These are phyloP conservation scores for Nixonia krombeini DNA, from an alignment of 1,140 invertebrate genomes.

Conservation along the genomic window DNA sequence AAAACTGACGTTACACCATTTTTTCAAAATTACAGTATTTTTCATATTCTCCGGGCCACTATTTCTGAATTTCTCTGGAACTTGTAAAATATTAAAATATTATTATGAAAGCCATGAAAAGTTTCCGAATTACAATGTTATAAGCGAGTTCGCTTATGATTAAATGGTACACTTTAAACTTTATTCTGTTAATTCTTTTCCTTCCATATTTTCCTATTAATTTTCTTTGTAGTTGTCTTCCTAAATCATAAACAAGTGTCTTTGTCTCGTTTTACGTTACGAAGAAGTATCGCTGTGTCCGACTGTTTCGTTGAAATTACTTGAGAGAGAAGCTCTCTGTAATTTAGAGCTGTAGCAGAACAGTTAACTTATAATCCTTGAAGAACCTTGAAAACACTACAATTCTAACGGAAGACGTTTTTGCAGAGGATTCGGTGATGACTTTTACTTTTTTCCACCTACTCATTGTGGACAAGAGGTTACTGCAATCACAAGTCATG, in stretches of 20 bases:
- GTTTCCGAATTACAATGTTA: no score
- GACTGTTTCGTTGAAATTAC: slow-evolving; percentile 41
- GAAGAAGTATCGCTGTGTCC: slow-evolving; percentile 20
- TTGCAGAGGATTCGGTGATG: background rate
- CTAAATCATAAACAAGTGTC: slow-evolving; percentile 52
- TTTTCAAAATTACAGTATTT: no score
- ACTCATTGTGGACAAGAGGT: background rate
- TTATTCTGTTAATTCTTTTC: no score
- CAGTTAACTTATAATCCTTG: slow-evolving; percentile 16
- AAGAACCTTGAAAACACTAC: slow-evolving; percentile 16
- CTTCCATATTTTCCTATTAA: slow-evolving; percentile 23
- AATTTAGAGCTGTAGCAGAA: slow-evolving; percentile 49
- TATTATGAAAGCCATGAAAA: no score
- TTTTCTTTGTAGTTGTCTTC: slow-evolving; percentile 26
- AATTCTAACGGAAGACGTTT: slow-evolving; percentile 10
- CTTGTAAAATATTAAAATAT: no score
- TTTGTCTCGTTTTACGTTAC: slow-evolving; percentile 32
- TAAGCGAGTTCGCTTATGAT: no score
- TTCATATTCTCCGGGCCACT: no score
- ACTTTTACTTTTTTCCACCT: slow-evolving; percentile 5
- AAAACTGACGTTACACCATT: no score
- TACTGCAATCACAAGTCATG: background rate
- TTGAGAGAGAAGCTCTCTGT: slow-evolving; percentile 33
- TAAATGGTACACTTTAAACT: no score
- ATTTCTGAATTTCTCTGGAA: no score